Percentiles rank a stretch among this genome's conserved stretches.
phyloP scores from a whole-genome alignment of 1,140 invertebrate species.

The Apis florea region DNA sequence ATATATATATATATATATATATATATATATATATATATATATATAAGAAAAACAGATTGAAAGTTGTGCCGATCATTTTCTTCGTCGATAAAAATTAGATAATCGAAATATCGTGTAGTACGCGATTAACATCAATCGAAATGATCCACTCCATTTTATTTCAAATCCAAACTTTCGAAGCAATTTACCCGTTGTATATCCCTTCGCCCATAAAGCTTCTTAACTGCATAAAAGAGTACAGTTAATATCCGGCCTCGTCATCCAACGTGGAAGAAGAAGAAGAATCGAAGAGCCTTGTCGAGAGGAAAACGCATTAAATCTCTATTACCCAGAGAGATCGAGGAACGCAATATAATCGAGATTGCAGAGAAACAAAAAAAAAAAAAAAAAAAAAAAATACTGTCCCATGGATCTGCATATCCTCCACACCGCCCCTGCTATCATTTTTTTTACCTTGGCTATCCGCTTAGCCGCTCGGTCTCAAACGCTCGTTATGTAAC shows the following conservation, averaged over 20 bases:
- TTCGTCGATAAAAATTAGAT: no score
- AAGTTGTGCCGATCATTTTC: no score
- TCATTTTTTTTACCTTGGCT: constrained; percentile 46
- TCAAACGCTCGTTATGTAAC: constrained; percentile 62
- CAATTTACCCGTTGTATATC: no score
- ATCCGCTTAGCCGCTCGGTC: constrained; percentile 48
- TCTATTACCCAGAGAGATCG: background rate
- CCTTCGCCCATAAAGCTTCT: no score
- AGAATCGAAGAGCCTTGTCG: background rate
- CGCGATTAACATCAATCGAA: no score
- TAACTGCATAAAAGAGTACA: background rate
- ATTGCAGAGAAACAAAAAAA: no score
- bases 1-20: no score
- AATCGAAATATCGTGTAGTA: no score
- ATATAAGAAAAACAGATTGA: no score
- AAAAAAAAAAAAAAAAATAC: constrained; percentile 28
- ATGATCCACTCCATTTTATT: no score
- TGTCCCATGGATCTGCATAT: constrained; percentile 19
- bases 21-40: no score
- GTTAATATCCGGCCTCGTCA: background rate
- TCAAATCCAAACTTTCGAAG: no score
- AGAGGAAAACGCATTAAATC: background rate
- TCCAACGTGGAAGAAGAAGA: background rate
- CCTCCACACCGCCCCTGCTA: constrained; percentile 14
- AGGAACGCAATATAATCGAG: constrained; percentile 8